Conservation (phyloP, 2,113 vertebrate genomes). For the Neogobius melanostomus region DNA sequence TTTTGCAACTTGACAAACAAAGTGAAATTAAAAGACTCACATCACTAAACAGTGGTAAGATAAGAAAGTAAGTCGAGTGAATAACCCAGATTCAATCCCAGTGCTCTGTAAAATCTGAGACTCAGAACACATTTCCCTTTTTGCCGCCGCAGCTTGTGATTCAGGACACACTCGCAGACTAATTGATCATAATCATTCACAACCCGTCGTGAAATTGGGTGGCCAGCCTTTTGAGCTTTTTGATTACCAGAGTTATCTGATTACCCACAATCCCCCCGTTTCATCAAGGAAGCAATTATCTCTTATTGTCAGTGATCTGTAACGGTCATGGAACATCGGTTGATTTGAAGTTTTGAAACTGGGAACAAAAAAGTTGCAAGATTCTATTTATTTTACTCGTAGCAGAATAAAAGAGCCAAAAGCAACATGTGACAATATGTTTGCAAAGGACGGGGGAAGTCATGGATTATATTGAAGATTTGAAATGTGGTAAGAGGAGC, state of each 20-base stretch:
- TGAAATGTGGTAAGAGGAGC: background rate
- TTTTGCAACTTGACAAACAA: too few species aligned
- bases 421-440: background rate
- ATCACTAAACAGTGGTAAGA: too few species aligned
- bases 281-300: conserved; percentile 35
- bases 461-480: too few species aligned
- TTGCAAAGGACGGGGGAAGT: background rate
- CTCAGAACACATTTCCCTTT: background rate
- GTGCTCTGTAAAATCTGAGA: background rate
- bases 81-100: too few species aligned
- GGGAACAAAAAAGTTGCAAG: background rate
- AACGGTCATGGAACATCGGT: conserved; percentile 16
- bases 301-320: conserved; percentile 9
- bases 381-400: too few species aligned
- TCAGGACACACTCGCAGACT: conserved; percentile 8
- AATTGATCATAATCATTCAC: conserved; percentile 32
- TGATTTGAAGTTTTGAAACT: conserved; percentile 7
- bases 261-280: conserved; percentile 36
- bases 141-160: conserved; percentile 5
- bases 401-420: too few species aligned
- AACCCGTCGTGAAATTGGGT: conserved; percentile 38
- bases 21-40: too few species aligned
- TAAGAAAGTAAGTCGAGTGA: too few species aligned
- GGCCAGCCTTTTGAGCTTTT: conserved; percentile 26
- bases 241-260: conserved; percentile 40